Evolutionary conservation across 2,888 invertebrate species (phyloP).

Genomic region (Epirrita christyi): DNA sequence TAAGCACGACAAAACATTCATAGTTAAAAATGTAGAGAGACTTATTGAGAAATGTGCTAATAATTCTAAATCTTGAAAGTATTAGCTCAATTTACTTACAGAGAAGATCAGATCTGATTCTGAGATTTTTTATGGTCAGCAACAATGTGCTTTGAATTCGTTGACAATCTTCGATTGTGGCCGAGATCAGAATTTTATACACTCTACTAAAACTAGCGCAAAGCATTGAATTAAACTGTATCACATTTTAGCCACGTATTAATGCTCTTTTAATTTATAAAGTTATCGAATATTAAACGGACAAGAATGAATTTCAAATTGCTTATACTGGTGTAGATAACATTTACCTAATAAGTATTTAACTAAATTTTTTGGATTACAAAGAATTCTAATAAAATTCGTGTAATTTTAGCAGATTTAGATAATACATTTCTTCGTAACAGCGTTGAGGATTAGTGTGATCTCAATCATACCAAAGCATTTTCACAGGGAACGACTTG

Average conservation of each 20-base stretch:
- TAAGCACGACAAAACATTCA: slow-evolving; percentile 86
- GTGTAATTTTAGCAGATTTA: slow-evolving; percentile 80
- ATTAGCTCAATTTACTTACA: slow-evolving; percentile 67
- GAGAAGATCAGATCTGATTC: slow-evolving; percentile 79
- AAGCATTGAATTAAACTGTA: slow-evolving; percentile 74
- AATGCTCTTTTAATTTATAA: slow-evolving; percentile 46
- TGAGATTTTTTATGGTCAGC: slow-evolving; percentile 63
- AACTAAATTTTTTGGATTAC: slow-evolving; percentile 76
- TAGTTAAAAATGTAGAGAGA: slow-evolving; percentile 86
- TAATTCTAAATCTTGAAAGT: slow-evolving; percentile 79
- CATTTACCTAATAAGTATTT: slow-evolving; percentile 69
- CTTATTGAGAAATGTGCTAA: slow-evolving; percentile 85
- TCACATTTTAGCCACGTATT: slow-evolving; percentile 77
- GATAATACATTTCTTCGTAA: slow-evolving; percentile 65
- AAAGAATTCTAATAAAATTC: slow-evolving; percentile 82
- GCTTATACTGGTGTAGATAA: slow-evolving; percentile 68
- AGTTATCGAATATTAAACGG: slow-evolving; percentile 59
- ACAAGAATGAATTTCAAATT: slow-evolving; percentile 64
- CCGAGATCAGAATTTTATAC: slow-evolving; percentile 70
- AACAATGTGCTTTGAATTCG: slow-evolving; percentile 67
- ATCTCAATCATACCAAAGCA: slow-evolving; percentile 57
- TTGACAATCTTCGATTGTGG: slow-evolving; percentile 79
- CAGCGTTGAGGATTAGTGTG: slow-evolving; percentile 52
- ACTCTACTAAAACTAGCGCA: slow-evolving; percentile 72
- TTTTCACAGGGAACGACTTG: slow-evolving; percentile 61